phyloP scores from a whole-genome alignment of 2,113 vertebrate species.

The Cettia cetti region DNA sequence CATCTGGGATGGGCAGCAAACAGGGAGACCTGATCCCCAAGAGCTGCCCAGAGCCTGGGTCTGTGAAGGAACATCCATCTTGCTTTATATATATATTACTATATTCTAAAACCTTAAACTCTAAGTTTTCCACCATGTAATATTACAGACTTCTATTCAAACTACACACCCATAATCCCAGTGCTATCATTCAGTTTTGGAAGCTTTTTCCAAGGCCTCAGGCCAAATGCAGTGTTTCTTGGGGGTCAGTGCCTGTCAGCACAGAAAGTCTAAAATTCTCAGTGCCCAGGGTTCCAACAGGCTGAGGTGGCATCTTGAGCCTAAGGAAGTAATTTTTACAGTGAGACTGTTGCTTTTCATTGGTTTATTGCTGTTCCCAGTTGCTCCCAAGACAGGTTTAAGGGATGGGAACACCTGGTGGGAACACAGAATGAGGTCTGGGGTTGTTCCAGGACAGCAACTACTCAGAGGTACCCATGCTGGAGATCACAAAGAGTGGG shows the following conservation, averaged over 20 bases:
- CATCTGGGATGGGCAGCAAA: rapidly evolving
- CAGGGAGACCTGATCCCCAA: too few relatives aligned
- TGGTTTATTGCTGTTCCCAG: rapidly evolving
- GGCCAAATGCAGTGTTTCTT: not conserved
- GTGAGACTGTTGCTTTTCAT: not conserved
- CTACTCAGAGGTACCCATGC: rapidly evolving
- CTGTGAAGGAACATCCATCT: not conserved
- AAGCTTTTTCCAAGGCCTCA: not conserved
- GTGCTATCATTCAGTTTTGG: not conserved
- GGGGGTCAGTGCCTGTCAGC: not conserved
- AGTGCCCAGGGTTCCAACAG: not conserved
- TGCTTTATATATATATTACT: not conserved
- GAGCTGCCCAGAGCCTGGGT: not conserved
- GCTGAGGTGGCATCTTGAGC: not conserved
- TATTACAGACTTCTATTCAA: not conserved
- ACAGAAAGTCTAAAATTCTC: not conserved
- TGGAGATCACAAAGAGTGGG: not conserved
- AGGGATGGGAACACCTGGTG: not conserved
- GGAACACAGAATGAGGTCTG: rapidly evolving
- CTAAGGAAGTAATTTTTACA: not conserved
- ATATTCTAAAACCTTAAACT: not conserved
- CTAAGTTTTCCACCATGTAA: not conserved
- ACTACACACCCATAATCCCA: not conserved
- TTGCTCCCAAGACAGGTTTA: not conserved
- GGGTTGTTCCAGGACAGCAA: rapidly evolving